Evolutionary conservation across 2,888 invertebrate species (phyloP).

Genomic region (Colletes collaris): DNA sequence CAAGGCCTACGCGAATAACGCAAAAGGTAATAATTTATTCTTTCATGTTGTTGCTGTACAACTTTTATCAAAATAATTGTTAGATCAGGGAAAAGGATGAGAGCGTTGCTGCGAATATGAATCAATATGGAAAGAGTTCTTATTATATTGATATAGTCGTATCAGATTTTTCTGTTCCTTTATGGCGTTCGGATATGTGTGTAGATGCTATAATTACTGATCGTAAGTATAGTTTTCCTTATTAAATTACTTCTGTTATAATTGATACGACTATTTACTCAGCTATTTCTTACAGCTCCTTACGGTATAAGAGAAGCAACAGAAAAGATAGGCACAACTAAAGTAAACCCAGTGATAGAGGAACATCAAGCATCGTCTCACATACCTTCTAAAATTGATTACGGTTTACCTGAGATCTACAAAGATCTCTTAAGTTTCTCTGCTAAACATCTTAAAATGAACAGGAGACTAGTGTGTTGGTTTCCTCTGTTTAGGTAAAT

Average conservation of each 20-base stretch:
- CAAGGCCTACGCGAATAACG: constrained; percentile 90
- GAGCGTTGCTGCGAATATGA: constrained; percentile 93
- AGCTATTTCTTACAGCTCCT: constrained; percentile 88
- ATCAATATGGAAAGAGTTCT: constrained; percentile 91
- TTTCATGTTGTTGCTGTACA: neutral
- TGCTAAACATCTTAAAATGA: constrained; percentile 89
- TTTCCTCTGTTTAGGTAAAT: constrained; percentile 93
- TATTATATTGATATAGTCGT: constrained; percentile 94
- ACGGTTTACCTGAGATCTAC: constrained; percentile 92
- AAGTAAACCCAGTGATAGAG: constrained; percentile 86
- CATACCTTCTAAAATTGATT: constrained; percentile 93
- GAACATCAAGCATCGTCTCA: constrained; percentile 88
- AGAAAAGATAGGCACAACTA: constrained; percentile 89
- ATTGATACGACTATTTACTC: constrained; percentile 7
- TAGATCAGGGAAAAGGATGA: constrained; percentile 91
- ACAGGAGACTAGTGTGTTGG: constrained; percentile 97
- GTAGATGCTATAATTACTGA: constrained; percentile 98
- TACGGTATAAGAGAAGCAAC: constrained; percentile 98
- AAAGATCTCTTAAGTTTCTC: constrained; percentile 93
- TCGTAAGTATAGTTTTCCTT: constrained; percentile 86
- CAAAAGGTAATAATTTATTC: constrained; percentile 86
- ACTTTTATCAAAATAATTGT: constrained; percentile 8
- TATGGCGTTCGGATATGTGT: constrained; percentile 89
- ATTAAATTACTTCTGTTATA: constrained; percentile 8
- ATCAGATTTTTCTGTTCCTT: constrained; percentile 93